Percentiles rank a stretch among this genome's conserved stretches.
phyloP scores from a whole-genome alignment of 2,888 invertebrate genomes.

The Epirrita christyi region DNA sequence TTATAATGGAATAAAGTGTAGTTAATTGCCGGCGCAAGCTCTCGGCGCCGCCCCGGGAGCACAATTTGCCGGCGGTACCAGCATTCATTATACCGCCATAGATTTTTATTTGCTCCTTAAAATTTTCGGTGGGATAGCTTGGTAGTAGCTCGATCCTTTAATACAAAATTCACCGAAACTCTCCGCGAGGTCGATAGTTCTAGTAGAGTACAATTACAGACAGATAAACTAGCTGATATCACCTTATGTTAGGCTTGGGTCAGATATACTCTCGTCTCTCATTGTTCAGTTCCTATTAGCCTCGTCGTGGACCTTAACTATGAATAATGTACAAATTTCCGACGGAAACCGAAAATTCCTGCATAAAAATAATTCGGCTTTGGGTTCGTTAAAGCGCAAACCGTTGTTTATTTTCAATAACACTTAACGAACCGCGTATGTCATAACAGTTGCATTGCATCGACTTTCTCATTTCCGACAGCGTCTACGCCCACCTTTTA shows the following conservation, averaged over 20 bases:
- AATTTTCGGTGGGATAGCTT: conserved; percentile 52
- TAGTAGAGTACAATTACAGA: background rate
- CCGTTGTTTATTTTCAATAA: conserved; percentile 73
- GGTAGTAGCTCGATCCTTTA: background rate
- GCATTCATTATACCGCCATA: conserved; percentile 61
- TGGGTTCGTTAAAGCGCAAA: conserved; percentile 53
- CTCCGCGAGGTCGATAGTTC: background rate
- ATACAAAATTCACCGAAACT: no score
- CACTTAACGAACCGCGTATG: conserved; percentile 76
- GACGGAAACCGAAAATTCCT: conserved; percentile 25
- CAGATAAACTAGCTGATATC: background rate
- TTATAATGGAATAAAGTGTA: conserved; percentile 77
- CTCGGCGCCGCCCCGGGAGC: conserved; percentile 61
- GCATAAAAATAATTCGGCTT: conserved; percentile 35
- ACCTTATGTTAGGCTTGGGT: no score
- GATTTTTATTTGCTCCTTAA: conserved; percentile 58
- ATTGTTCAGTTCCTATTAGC: no score
- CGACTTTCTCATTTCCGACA: conserved; percentile 79
- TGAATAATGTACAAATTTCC: background rate
- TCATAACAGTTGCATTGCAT: conserved; percentile 83
- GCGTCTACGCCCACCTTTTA: conserved; percentile 75
- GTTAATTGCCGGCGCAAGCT: conserved; percentile 75
- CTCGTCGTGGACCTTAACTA: background rate
- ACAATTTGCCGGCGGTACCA: conserved; percentile 56
- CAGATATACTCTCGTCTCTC: no score